Evolutionary conservation across 1,140 invertebrate species (phyloP), one percentile per base, ranked within the genome.

Genomic region (Leptonema lineaticorne): DNA sequence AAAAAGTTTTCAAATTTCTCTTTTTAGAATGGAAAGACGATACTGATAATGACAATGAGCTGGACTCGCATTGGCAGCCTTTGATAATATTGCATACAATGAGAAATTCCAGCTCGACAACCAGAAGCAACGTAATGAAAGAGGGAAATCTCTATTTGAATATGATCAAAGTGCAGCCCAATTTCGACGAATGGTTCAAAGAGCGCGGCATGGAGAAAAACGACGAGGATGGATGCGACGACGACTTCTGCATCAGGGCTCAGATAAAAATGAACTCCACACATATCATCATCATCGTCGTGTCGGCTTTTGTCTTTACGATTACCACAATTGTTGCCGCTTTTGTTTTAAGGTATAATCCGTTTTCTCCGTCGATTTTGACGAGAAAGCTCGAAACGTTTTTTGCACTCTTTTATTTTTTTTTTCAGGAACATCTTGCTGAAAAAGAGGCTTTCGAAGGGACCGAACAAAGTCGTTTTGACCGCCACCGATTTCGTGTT

Each of bases 401-500:
- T 5, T 33, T 33, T 33, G 5, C 11, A 33, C 37, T 14, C 37
- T 41, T 41, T 41, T 41, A 14, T 9, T 41, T 3, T 16, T 2
- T 16, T 3, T 41, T 41, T 68, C 74, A 86, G 87, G 74, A 86
- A 84, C 73, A 85, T 88, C 72, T 79, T 90, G 62, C 74, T 89
- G 33, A 88, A 87, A 73, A 86, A 88, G 70, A 82, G 86, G 67
- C 83, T 89, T 74, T 86, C 87, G 0, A 90, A 90, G 76, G 89
- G 89, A 60, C 89, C 89, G 1, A 90, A 90, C 77, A 92, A 91
- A 79, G 89, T 92, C 64, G 83, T 91, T 2, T 78, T 92, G 41
- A 89, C 89, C 11, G 85, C 88, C 5, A 85, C 85, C 41, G 90
- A 92, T 76, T 89, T 92, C 73, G 88, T 90, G 1, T 90, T 91